Percentiles rank a stretch among this genome's conserved stretches.
Evolutionary conservation across 2,797 vertebrate genomes (phyloP).

Genomic region (Notolepis coatsorum): DNA sequence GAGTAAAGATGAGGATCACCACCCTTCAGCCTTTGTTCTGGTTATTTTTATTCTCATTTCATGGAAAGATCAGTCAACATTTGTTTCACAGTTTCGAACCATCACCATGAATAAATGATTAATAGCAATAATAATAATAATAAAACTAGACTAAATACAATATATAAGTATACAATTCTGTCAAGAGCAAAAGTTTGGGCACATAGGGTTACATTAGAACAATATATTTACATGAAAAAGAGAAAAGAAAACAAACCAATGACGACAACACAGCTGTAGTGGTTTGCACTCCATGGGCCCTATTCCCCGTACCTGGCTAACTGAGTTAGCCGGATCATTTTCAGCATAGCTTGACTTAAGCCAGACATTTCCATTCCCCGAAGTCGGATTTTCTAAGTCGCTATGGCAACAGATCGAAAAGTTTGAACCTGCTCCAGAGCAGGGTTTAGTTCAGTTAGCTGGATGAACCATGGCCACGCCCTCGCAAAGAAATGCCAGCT

Average conservation of each 20-base stretch:
- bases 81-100: conserved; percentile 44
- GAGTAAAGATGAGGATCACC: conserved; percentile 8
- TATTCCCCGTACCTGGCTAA: no score
- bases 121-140: no score
- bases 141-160: conserved; percentile 22
- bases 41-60: conserved; percentile 23
- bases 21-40: conserved; percentile 28
- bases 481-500: no score
- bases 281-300: no score
- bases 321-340: no score
- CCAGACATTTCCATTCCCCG: no score
- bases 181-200: conserved; percentile 30
- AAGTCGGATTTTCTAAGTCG: no score
- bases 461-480: no score
- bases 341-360: no score
- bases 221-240: conserved; percentile 12
- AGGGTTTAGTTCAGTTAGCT: no score
- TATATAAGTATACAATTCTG: conserved; percentile 5
- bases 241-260: not conserved
- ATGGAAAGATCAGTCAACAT: conserved; percentile 6
- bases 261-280: conserved; percentile 26
- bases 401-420: no score
- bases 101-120: conserved; percentile 11
- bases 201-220: conserved; percentile 16
- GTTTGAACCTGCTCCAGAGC: no score